Conservation (phyloP, 2,113 vertebrate species). For the Gobiocypris rarus region DNA sequence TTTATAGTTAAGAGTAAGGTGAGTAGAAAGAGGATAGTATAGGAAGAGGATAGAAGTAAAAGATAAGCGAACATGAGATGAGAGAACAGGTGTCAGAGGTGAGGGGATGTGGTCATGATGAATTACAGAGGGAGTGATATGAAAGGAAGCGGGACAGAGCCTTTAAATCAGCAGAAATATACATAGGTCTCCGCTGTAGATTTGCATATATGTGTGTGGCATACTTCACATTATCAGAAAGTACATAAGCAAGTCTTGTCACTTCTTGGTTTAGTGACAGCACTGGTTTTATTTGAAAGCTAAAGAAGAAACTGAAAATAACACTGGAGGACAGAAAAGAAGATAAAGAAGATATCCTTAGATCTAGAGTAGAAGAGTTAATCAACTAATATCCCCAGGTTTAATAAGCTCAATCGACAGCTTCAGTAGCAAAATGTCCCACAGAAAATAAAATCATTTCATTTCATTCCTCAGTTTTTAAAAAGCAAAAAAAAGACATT, state of each 20-base stretch:
- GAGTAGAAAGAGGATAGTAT: not conserved
- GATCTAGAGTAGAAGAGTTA: not conserved
- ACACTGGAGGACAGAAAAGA: not conserved
- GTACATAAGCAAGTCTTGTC: slow-evolving; percentile 54
- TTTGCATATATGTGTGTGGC: not conserved
- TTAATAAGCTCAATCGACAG: not conserved
- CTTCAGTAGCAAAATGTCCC: no score
- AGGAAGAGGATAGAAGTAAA: not conserved
- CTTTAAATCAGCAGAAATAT: slow-evolving; percentile 59
- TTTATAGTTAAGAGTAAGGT: not conserved
- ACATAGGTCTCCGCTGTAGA: not conserved
- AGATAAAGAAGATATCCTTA: not conserved
- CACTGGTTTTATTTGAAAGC: not conserved
- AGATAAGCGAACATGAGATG: slow-evolving; percentile 8
- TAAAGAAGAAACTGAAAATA: not conserved
- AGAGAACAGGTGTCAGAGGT: not conserved
- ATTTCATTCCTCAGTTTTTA: not conserved
- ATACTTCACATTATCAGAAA: slow-evolving; percentile 60
- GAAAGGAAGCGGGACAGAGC: not conserved
- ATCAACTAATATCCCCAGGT: not conserved
- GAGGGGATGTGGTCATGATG: not conserved
- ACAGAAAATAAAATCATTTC: not conserved
- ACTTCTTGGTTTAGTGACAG: slow-evolving; percentile 58
- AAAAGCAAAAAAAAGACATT: not conserved
- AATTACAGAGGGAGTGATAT: not conserved